Conservation (phyloP, 1,140 invertebrate genomes). For the Temnothorax nylanderi region DNA sequence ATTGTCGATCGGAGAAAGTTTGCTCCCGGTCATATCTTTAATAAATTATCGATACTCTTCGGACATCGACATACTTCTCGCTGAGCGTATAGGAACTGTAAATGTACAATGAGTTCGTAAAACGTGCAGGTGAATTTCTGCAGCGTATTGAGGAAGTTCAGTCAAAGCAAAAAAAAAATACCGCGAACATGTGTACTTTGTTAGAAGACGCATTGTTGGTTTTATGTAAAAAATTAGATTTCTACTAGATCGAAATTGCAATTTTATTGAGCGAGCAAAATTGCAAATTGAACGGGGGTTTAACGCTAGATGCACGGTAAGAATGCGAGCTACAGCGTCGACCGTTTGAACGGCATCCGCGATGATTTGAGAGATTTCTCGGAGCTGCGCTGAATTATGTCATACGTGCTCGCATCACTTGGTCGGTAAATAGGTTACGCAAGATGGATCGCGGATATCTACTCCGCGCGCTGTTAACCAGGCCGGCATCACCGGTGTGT, state of each 20-base stretch:
- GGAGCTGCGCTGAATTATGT: slow-evolving; percentile 74
- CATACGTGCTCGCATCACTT: slow-evolving; percentile 77
- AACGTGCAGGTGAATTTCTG: not conserved
- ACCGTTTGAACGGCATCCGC: slow-evolving; percentile 64
- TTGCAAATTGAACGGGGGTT: not conserved
- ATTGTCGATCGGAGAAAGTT: slow-evolving; percentile 52
- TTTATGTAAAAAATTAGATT: not conserved
- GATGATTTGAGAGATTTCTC: slow-evolving; percentile 46
- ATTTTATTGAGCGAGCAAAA: not conserved
- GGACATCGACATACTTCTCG: not conserved
- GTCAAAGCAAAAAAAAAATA: not conserved
- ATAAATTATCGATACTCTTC: slow-evolving; percentile 18
- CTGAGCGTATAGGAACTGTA: not conserved
- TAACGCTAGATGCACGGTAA: not conserved
- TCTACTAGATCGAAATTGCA: not conserved
- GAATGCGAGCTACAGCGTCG: slow-evolving; percentile 15
- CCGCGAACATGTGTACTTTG: not conserved
- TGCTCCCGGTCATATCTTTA: slow-evolving; percentile 18
- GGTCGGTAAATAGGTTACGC: slow-evolving; percentile 81
- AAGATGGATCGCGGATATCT: slow-evolving; percentile 80
- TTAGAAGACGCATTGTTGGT: not conserved
- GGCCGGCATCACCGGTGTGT: slow-evolving; percentile 20
- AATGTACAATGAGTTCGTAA: not conserved
- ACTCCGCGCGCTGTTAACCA: slow-evolving; percentile 63
- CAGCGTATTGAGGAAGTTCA: not conserved